Evolutionary conservation across 1,140 invertebrate genomes (phyloP), one percentile per base, ranked within the genome.

Genomic region (Antheraea pernyi): DNA sequence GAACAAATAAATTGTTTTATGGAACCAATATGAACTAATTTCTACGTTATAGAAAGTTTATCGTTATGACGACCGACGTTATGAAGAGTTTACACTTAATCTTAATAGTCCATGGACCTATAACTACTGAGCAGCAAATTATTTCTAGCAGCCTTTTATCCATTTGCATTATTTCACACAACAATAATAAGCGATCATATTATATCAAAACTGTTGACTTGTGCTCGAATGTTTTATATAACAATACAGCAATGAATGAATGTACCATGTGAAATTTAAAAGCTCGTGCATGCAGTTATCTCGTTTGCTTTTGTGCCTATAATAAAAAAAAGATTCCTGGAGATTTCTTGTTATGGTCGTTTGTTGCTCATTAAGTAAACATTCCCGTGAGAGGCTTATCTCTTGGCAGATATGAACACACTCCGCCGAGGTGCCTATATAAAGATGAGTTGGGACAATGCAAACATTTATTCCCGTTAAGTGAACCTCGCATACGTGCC

Each of bases 341-440:
- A 76, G 74, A 70, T 80, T 78, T 76, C 65, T 61, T 75, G 76
- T 70, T 78, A 79, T 78, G 77, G 82, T 81, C 78, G 81, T 82
- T 84, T 80, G 70, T 85, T 81, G 73, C 82, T 85, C 87, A 89
- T 91, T 89, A 92, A 78, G 82, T 82, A 88, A 92, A 92, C 86
- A 92, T 91, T 92, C 86, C 88, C 85, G 75, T 79, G 75, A 79
- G 71, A 68, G 65, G 68, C 74, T 89, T 92, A 90, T 91, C 88
- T 89, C 68, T 7, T 10, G 65, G 68, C 64, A 89, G 89, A 91
- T 91, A 91, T 83, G 80, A 73, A 71, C 79, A 72, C 81, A 78
- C 73, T 75, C 75, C 68, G 60, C 39, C 53, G 58, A 75, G 73
- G 67, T 71, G 75, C 58, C 66, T 88, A 90, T 91, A 90, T 82